A percentile compares a stretch with the other conserved stretches of the same genome.
phyloP scores from a whole-genome alignment of 2,888 invertebrate genomes.

The Heteropelma amictum region DNA sequence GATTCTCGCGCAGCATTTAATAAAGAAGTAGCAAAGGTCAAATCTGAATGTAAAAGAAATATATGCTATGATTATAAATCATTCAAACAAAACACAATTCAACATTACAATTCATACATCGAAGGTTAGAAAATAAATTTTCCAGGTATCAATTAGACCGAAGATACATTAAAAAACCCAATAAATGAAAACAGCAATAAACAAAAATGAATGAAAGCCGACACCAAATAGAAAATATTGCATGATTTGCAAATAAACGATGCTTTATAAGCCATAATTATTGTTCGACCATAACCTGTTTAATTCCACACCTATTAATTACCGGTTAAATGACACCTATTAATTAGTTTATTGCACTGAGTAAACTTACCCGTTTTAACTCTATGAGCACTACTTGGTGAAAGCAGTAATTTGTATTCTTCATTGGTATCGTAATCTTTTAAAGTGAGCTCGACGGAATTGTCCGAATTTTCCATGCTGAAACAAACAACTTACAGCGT shows the following conservation, averaged over 20 bases:
- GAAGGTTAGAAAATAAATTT: constrained; percentile 5
- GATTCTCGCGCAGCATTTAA: background rate
- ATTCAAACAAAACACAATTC: background rate
- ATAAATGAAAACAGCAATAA: constrained; percentile 10
- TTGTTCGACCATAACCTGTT: constrained; percentile 5
- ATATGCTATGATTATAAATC: background rate
- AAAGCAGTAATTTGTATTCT: background rate
- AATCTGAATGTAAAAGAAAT: background rate
- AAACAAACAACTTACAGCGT: background rate
- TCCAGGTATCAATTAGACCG: constrained; percentile 5
- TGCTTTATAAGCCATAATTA: background rate
- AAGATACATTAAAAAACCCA: background rate
- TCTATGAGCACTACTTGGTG: background rate
- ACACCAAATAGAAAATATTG: constrained; percentile 1
- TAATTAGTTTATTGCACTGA: background rate
- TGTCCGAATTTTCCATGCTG: constrained; percentile 1
- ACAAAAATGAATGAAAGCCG: background rate
- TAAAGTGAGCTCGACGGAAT: background rate
- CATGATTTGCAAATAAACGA: constrained; percentile 5
- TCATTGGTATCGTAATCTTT: background rate
- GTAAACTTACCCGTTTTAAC: background rate
- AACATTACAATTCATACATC: background rate
- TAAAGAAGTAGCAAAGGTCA: background rate
- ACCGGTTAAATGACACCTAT: constrained; percentile 3
- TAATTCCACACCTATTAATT: constrained; percentile 5